Base-by-base conservation (phyloP, 2,888 invertebrate species). In the Dorcus hopei region DNA sequence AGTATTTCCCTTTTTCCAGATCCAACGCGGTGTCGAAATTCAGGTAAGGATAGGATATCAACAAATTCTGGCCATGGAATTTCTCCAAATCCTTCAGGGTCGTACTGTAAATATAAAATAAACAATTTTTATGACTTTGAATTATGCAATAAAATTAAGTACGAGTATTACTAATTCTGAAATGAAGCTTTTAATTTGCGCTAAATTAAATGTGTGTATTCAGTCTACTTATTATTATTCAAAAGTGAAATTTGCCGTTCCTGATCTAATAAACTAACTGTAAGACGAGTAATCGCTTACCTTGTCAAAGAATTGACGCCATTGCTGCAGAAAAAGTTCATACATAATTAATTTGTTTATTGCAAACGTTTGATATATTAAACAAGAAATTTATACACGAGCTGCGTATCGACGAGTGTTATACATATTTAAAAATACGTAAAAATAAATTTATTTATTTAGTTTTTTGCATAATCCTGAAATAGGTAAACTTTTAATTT, bases 31-130 rank as follows among this genome's bases (percentile, higher is more conserved):
- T 78, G 76, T 40, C 75, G 69, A 61, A 78, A 79, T 56, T 77
- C 78, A 11, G 74, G 72, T 45, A 73, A 68, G n/a, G 65, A 65
- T 68, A 95, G 82, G 14, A 91, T 91, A 68, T 85, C 81, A 67
- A 91, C 75, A 77, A 95, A 92, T 75, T 94, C 93, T 52, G 88
- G 85, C 84, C 93, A 89, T 47, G 91, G 91, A 72, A 95, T 94
- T 81, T 95, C 94, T 8, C 95, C 95, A 74, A 94, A 95, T 43
- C 95, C 95, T 80, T 95, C 95, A 7, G 92, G 91, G 81, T 95
- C 94, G 75, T 90, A 94, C 92, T 93, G 81, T 57, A 79, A 39
- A 53, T 33, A 1, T 3, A 33, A 33, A 33, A 33, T 6, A 33
- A 33, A 33, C 26, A 33, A 33, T 33, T 5, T 26, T 26, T 26